phyloP scores from a whole-genome alignment of 2,113 vertebrate species.

The Heliornis fulica region DNA sequence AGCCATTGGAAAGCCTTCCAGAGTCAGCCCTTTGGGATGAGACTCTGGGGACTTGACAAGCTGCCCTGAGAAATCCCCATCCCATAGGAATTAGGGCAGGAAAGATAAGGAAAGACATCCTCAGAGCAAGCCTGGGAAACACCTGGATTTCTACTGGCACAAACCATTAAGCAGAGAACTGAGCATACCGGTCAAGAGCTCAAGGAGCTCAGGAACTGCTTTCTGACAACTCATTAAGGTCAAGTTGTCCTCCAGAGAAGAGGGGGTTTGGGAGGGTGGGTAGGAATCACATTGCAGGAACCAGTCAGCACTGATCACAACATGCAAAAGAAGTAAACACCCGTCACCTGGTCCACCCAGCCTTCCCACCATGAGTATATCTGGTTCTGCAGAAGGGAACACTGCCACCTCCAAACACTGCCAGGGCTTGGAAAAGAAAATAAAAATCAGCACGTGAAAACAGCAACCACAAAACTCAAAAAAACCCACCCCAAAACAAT shows the following conservation, averaged over 20 bases:
- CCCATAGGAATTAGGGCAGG: neutral
- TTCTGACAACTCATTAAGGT: neutral
- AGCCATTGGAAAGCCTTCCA: neutral
- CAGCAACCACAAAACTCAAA: neutral
- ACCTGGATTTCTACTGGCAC: neutral
- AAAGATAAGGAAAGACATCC: neutral
- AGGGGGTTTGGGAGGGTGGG: too few species aligned
- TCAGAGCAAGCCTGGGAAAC: neutral
- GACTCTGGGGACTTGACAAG: rapidly evolving
- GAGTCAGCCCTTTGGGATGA: neutral
- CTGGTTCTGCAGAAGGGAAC: neutral
- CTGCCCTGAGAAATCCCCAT: neutral
- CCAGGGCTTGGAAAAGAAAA: neutral
- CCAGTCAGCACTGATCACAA: neutral
- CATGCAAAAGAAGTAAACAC: neutral
- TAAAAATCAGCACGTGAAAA: neutral
- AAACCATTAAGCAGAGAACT: neutral
- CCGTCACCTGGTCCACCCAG: neutral
- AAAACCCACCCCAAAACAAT: neutral
- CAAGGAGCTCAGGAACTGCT: neutral
- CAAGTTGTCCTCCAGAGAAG: neutral
- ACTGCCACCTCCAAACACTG: neutral
- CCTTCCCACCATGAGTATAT: rapidly evolving
- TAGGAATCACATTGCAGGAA: neutral
- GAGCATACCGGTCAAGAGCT: neutral